Conservation (phyloP, 2,113 vertebrate genomes). For the rat (Rattus norvegicus) region DNA sequence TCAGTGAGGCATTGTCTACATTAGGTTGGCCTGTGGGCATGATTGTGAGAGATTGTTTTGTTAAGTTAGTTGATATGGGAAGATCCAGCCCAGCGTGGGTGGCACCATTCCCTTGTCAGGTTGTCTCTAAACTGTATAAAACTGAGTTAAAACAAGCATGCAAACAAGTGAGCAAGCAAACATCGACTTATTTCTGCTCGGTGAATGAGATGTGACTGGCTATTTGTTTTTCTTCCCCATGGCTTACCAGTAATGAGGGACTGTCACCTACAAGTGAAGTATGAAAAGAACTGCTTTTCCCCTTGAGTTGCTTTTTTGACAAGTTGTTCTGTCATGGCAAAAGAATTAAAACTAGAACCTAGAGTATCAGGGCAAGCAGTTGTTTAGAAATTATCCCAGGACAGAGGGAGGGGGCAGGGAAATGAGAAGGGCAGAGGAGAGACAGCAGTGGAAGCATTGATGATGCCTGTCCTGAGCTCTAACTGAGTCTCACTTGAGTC, state of each 20-base stretch:
- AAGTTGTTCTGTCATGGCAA: not conserved
- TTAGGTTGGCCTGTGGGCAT: not conserved
- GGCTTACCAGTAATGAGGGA: not conserved
- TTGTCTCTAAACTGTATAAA: not conserved
- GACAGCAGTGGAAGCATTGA: too few species aligned
- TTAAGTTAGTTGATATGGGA: not conserved
- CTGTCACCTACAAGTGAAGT: not conserved
- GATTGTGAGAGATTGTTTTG: not conserved
- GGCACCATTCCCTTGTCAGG: not conserved
- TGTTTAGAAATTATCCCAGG: not conserved
- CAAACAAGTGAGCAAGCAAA: not conserved
- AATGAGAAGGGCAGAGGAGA: not conserved
- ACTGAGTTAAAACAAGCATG: not conserved
- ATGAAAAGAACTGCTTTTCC: not conserved
- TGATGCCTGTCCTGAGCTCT: not conserved
- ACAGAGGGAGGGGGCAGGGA: not conserved
- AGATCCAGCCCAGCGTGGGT: not conserved
- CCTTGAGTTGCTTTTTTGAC: not conserved
- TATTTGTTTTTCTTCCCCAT: not conserved
- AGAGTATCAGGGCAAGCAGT: not conserved
- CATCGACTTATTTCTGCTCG: not conserved
- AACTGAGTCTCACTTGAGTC: not conserved
- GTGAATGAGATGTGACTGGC: not conserved
- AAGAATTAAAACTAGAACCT: not conserved
- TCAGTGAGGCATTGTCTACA: not conserved